Base-by-base conservation (phyloP, 2,797 vertebrate genomes). In the Semaprochilodus insignis region DNA sequence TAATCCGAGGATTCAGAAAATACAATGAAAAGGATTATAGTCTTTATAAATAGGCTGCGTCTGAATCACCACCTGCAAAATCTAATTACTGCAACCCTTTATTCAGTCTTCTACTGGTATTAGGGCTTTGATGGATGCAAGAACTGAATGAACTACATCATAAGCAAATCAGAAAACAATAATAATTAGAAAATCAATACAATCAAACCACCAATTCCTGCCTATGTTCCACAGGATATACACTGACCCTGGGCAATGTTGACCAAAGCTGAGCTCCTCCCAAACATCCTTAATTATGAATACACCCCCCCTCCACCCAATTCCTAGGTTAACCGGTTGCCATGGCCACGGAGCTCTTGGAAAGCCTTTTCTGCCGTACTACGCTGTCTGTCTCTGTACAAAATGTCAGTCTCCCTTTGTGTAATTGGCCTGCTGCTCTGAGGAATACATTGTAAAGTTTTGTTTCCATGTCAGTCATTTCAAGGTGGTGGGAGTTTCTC, bases 301-400 rank as follows among this genome's bases (percentile, higher is more conserved):
- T 86, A 83, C 31, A 31, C 31, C 78, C 44, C 82, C 83, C 80
- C 74, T 63, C 74, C 21, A 36, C 69, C 57, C 73, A 69, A 75
- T 84, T 82, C 85, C 85, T 71, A 74, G 69, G 74, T 86, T 89
- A 69, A 83, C 85, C 66, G 27, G 88, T 89, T 92, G 83, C 91
- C 86, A 91, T 86, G 87, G 87, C 65, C 80, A 89, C 87, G 71
- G 48, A 75, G 86, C 83, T 80, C 86, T 85, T 76, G 83, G 81
- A 82, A 75, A 88, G 79, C 77, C 85, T 71, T 85, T 84, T 87
- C 76, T 81, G 78, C 83, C 74, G 80, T 85, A 86, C 84, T 77
- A 76, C 77, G 86, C 74, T 83, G 86, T 77, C 89, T 88, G 78
- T 78, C 78, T 85, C 55, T 78, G 80, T 70, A 84, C 70, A 81